phyloP scores from a whole-genome alignment of 2,113 vertebrate species.

The Rhea pennata region DNA sequence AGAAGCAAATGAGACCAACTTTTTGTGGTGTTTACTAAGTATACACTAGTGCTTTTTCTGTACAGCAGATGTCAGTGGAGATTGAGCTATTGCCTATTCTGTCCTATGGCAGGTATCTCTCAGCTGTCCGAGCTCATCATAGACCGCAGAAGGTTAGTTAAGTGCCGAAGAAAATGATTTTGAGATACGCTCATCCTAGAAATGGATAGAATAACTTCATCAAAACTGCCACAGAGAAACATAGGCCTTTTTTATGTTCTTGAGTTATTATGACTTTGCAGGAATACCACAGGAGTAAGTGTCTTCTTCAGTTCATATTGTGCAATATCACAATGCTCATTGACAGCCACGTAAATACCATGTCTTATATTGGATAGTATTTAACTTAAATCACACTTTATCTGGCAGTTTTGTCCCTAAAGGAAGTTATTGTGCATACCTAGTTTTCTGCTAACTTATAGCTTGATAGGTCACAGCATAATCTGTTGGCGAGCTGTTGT shows the following conservation, averaged over 20 bases:
- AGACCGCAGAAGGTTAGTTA: not conserved
- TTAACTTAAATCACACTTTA: not conserved
- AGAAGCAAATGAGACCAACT: not conserved
- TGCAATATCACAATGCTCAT: not conserved
- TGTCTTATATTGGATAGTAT: not conserved
- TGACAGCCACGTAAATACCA: not conserved
- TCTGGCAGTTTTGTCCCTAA: not conserved
- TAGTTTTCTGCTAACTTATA: not conserved
- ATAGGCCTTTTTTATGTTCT: not conserved
- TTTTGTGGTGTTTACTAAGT: not conserved
- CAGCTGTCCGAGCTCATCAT: not conserved
- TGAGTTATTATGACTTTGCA: not conserved
- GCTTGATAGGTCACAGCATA: accelerated
- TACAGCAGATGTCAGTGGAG: not conserved
- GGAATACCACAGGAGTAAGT: not conserved
- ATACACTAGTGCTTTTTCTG: not conserved
- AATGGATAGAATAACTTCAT: not conserved
- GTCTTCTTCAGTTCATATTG: not conserved
- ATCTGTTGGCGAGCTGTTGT: not conserved
- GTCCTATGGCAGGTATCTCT: not conserved
- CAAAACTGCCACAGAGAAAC: not conserved
- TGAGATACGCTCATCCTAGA: not conserved
- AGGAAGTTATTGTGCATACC: not conserved
- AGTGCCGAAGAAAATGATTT: not conserved
- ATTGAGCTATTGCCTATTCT: not conserved